Percentiles rank a stretch among this genome's conserved stretches.
Conservation (phyloP, 2,113 vertebrate species). For the Actenoides lindsayi region DNA sequence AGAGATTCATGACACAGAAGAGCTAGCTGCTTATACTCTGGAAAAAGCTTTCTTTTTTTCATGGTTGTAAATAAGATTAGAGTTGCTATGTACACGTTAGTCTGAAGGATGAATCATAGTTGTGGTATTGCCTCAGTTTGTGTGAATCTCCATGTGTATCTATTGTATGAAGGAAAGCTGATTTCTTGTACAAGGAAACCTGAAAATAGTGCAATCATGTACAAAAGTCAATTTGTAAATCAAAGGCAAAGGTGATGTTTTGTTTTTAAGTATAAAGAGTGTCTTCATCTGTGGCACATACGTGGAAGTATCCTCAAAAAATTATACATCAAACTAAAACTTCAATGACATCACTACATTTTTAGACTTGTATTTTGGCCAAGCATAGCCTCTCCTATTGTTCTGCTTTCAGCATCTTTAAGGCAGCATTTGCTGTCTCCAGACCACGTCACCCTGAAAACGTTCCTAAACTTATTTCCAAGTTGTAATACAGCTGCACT, state of each 20-base stretch:
- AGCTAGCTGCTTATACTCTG: constrained; percentile 33
- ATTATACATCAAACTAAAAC: neutral
- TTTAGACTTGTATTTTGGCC: neutral
- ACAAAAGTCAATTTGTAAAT: neutral
- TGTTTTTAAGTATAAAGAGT: neutral
- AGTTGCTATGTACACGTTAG: neutral
- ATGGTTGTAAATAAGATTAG: constrained; percentile 64
- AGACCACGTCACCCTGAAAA: neutral
- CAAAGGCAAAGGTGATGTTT: neutral
- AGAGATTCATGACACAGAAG: constrained; percentile 40
- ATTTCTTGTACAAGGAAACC: neutral
- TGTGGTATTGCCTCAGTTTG: constrained; percentile 4
- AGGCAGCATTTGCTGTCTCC: neutral
- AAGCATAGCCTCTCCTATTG: neutral
- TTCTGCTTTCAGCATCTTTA: neutral
- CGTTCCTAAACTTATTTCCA: constrained; percentile 8
- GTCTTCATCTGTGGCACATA: neutral
- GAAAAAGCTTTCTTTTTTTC: constrained; percentile 60
- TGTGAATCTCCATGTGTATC: neutral
- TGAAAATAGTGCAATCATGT: neutral
- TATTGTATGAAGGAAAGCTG: neutral
- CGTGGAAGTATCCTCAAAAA: neutral
- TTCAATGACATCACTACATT: neutral
- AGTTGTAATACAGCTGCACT: neutral
- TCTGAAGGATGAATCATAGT: constrained; percentile 9